Evolutionary conservation across 2,888 invertebrate genomes (phyloP), one percentile per base, ranked within the genome.

Genomic region (Drosophila demipolita): DNA sequence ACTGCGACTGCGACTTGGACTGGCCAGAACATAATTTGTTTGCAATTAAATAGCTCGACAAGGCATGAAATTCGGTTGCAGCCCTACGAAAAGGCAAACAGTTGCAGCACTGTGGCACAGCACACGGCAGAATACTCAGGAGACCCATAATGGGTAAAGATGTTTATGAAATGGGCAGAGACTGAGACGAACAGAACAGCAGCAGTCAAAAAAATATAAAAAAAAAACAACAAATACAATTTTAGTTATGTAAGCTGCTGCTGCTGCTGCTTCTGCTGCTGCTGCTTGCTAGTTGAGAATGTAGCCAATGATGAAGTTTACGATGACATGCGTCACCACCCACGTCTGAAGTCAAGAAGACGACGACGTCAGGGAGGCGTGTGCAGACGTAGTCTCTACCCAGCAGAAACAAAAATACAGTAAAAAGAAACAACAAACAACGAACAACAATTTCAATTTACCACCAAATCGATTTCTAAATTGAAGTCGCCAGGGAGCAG

Each of bases 261-360:
- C 38, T 58, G 49, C 26, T 60, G 40, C n/a, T n/a, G n/a, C n/a
- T n/a, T n/a, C n/a, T n/a, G n/a, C 3, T 73, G 76, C 45, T 75
- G 42, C 58, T 73, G 61, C 33, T 71, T 38, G 45, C 61, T 78
- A 57, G 72, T 66, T 64, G 53, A 72, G 63, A 74, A 78, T 76
- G 80, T 64, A 84, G 81, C 83, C 85, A 79, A 78, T 88, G 77
- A 82, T 75, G 83, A 82, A 91, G 87, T 89, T 92, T 91, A 91
- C 91, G 92, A 92, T 92, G 92, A 92, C 92, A 92, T 84, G 90
- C 91, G 92, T 91, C 89, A 90, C 92, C 92, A 91, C 91, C 91
- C 91, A 85, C 82, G 80, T 81, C 82, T 80, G 73, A 50, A 62
- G 58, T 63, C 54, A 70, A 61, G 42, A 68, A 61, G 49, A 77